These are phyloP conservation scores for Epirrita christyi DNA, from an alignment of 2,888 invertebrate genomes.

Conservation along the genomic window DNA sequence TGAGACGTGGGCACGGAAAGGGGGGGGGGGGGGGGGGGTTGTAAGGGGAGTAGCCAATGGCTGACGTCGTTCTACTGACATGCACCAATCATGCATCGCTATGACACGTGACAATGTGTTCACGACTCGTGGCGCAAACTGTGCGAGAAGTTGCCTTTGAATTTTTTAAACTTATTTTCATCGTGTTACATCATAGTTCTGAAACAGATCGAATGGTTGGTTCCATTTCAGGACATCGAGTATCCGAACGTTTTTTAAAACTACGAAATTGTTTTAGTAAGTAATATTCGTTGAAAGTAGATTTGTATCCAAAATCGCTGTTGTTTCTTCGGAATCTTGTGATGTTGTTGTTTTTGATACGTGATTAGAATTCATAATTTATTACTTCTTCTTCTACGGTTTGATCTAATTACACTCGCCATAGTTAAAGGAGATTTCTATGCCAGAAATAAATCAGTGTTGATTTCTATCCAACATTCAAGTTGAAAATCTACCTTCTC, in stretches of 20 bases:
- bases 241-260: conserved; percentile 82
- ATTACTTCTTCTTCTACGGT: not conserved
- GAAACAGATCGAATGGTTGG: conserved; percentile 81
- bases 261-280: conserved; percentile 61
- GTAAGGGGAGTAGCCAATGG: too few relatives aligned
- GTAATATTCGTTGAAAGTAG: conserved; percentile 63
- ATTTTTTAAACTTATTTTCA: conserved; percentile 5
- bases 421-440: too few relatives aligned
- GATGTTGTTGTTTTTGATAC: conserved; percentile 23
- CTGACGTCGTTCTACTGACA: too few relatives aligned
- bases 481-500: too few relatives aligned
- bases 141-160: not conserved
- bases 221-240: conserved; percentile 72
- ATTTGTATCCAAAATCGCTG: conserved; percentile 37
- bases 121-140: too few relatives aligned
- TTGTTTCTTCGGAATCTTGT: conserved; percentile 28
- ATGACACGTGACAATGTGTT: too few relatives aligned
- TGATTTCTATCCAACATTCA: too few relatives aligned
- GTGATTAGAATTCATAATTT: conserved; percentile 13
- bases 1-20: too few relatives aligned
- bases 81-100: too few relatives aligned
- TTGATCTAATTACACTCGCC: too few relatives aligned
- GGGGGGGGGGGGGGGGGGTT: too few relatives aligned
- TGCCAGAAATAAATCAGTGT: too few relatives aligned
- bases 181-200: conserved; percentile 16